Base-by-base conservation (phyloP, 1,140 invertebrate genomes). In the Nylanderia fulva region DNA sequence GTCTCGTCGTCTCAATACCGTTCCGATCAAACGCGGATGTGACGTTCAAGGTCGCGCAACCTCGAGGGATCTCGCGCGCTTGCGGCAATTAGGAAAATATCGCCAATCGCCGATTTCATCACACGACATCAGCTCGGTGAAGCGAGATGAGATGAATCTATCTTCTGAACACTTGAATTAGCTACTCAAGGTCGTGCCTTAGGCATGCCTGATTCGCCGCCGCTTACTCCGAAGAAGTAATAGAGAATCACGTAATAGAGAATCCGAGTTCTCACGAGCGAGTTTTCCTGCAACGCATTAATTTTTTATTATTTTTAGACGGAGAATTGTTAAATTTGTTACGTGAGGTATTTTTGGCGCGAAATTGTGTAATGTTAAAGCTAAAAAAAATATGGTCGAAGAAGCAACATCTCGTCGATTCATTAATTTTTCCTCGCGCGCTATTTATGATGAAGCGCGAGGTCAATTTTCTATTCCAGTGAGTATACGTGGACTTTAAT, bases 51-150 rank as follows among this genome's bases (percentile, higher is more conserved):
- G 29, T 36, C 21, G 29, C 15, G 15, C 75, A n/a, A 39, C 29
- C 42, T 66, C 24, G 61, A 48, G 15, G 18, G 24, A 27, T 0
- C 8, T 6, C 54, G 4, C 9, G 13, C 9, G 24, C 21, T 76
- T 72, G 74, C 18, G 48, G 61, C 24, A 68, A 79, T 68, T 79
- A 42, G 21, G 27, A 79, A 48, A 48, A 79, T 79, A 79, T 68
- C 61, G 60, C 11, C 75, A 66, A 52, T 33, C 11, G 6, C n/a
- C 29, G 3, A 33, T 79, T 66, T 52, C n/a, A 9, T 77, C 60
- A 79, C n/a, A n/a, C 21, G 48, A 15, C 45, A 48, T n/a, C 29
- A 33, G 45, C 11, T 2, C 29, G n/a, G 42, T 36, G 29, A n/a
- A 24, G 29, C 52, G 42, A 79, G 60, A 66, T n/a, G n/a, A n/a